Base-by-base conservation (phyloP, 1,140 invertebrate species). In the Zophobas atratus region DNA sequence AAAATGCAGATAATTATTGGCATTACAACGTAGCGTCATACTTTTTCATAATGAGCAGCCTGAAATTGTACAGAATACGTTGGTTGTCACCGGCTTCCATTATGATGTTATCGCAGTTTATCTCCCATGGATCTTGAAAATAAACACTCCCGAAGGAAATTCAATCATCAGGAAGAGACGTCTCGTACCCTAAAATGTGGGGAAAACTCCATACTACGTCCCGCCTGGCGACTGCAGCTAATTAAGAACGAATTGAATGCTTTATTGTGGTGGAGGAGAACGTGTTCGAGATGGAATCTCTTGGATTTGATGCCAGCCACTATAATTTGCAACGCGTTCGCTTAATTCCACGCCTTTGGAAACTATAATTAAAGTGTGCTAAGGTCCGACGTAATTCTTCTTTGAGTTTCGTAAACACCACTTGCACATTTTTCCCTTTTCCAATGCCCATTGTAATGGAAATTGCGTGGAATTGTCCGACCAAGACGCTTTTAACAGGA, bases 291-390 rank as follows among this genome's bases (percentile, higher is more conserved):
- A 82, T 82, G 81, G 78, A 77, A 82, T 82, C 81, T 78, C 79
- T 71, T 76, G 79, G 79, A 80, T 78, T 78, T 75, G 79, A 80
- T 80, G 49, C 76, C 70, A 76, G 63, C 53, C 79, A 79, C 75
- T 79, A 75, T 82, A 82, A 81, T 82, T 82, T 82, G 81, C 81
- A 81, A 81, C 80, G 81, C 81, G 79, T 73, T 63, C 67, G 71
- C 55, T 76, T 80, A 80, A 80, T 80, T 80, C 79, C 71, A 80
- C 76, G 79, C 79, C 80, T 78, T 76, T 77, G 78, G 77, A 80
- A 78, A 82, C 81, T 75, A 76, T 82, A 82, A 82, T 82, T 82
- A 82, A 81, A 77, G 70, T 67, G 53, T 79, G 71, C 49, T 75
- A 55, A 67, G 72, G 35, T 56, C 46, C 57, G 73, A 55, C 55